phyloP scores from a whole-genome alignment of 2,888 invertebrate genomes.

The Callyntrura guangdongensis region DNA sequence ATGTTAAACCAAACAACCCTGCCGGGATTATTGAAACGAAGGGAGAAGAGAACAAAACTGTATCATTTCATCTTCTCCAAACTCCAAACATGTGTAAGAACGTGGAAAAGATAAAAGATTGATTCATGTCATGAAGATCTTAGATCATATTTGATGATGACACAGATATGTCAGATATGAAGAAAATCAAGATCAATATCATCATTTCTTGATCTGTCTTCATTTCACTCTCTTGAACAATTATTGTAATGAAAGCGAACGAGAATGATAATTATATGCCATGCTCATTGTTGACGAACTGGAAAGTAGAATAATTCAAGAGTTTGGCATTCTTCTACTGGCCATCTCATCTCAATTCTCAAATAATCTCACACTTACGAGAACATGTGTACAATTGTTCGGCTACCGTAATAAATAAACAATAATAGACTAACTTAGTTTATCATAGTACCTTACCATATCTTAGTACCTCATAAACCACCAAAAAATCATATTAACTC shows the following conservation, averaged over 20 bases:
- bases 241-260: constrained; percentile 30
- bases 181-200: constrained; percentile 62
- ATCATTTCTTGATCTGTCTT: not conserved
- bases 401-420: too few relatives aligned
- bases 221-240: constrained; percentile 40
- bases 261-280: not conserved
- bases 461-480: too few relatives aligned
- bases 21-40: not conserved
- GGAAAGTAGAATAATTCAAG: not conserved
- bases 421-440: too few relatives aligned
- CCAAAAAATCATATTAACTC: too few relatives aligned
- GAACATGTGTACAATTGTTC: too few relatives aligned
- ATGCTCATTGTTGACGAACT: too few relatives aligned
- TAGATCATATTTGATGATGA: constrained; percentile 54
- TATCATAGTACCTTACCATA: too few relatives aligned
- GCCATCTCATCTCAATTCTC: too few relatives aligned
- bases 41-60: not conserved
- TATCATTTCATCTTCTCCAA: constrained; percentile 26
- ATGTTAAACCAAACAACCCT: not conserved
- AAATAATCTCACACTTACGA: too few relatives aligned
- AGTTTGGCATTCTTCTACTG: too few relatives aligned
- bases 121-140: constrained; percentile 76
- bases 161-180: constrained; percentile 55
- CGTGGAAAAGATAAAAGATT: constrained; percentile 78
- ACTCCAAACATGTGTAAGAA: constrained; percentile 52